Conservation (phyloP, 2,888 invertebrate genomes). For the Flexamia atlantica region DNA sequence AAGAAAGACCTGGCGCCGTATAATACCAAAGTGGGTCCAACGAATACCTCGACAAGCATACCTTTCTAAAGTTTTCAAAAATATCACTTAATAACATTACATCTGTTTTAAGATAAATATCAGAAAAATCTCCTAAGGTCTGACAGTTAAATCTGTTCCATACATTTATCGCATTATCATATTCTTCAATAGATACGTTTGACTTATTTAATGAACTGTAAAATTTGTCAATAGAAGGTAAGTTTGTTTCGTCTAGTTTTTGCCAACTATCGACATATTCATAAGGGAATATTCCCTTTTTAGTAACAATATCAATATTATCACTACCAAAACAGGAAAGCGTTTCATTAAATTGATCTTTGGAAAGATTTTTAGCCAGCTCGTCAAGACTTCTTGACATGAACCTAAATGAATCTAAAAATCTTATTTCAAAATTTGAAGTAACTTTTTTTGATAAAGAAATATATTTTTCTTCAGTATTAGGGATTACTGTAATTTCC, state of each 20-base stretch:
- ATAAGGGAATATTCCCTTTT: constrained; percentile 67
- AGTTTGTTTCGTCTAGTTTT: constrained; percentile 58
- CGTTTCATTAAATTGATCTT: constrained; percentile 55
- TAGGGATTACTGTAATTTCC: not conserved
- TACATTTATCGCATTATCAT: constrained; percentile 71
- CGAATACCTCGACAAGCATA: constrained; percentile 51
- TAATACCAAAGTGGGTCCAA: constrained; percentile 64
- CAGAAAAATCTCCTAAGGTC: constrained; percentile 72
- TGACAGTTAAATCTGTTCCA: constrained; percentile 72
- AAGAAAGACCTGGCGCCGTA: constrained; percentile 61
- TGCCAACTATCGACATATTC: constrained; percentile 66
- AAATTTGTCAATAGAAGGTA: constrained; percentile 70
- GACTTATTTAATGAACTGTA: constrained; percentile 68
- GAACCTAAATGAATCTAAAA: constrained; percentile 45
- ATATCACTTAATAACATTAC: constrained; percentile 64
- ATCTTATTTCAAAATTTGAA: constrained; percentile 2
- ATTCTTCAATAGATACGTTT: constrained; percentile 69
- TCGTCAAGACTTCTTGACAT: constrained; percentile 47
- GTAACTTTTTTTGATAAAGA: not conserved
- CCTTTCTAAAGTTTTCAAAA: constrained; percentile 65
- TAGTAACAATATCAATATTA: constrained; percentile 48
- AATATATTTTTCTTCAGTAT: constrained; percentile 6
- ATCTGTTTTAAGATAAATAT: constrained; percentile 62
- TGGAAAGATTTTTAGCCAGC: constrained; percentile 20
- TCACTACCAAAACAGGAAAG: constrained; percentile 49